These are phyloP conservation scores for Sebastes cheni DNA, from an alignment of 2,797 vertebrate species.

Conservation along the genomic window DNA sequence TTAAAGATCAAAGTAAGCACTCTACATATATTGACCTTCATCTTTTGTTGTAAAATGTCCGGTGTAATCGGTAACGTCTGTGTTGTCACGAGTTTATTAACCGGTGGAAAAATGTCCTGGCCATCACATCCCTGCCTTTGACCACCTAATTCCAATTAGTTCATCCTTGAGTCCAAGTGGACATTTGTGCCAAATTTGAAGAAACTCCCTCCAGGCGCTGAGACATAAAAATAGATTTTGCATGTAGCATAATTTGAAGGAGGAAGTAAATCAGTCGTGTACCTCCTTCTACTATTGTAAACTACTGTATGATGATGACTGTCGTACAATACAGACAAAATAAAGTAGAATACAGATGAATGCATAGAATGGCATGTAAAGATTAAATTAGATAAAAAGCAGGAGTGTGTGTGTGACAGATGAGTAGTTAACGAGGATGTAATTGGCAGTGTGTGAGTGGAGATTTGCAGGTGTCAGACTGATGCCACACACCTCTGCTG, in stretches of 20 bases:
- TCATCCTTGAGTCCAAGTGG: too few relatives aligned
- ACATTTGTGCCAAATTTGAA: too few relatives aligned
- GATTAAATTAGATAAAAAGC: not conserved
- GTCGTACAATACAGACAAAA: not conserved
- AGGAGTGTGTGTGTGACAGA: not conserved
- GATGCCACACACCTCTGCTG: conserved; percentile 34
- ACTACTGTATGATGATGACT: not conserved
- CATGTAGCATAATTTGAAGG: not conserved
- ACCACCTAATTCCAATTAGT: too few relatives aligned
- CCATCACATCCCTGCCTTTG: too few relatives aligned
- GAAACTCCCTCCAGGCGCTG: not conserved
- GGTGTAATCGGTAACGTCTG: too few relatives aligned
- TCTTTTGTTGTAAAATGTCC: too few relatives aligned
- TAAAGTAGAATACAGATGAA: not conserved
- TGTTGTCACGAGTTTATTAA: fast-evolving
- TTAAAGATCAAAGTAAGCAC: too few relatives aligned
- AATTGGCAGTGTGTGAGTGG: conserved; percentile 24
- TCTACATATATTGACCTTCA: too few relatives aligned
- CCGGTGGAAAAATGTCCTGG: too few relatives aligned
- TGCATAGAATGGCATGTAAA: not conserved
- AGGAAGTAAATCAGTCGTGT: not conserved
- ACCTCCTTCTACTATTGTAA: not conserved
- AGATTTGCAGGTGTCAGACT: conserved; percentile 44
- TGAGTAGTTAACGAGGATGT: conserved; percentile 8
- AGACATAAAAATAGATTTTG: not conserved